Percentiles rank a stretch among this genome's conserved stretches.
These are phyloP conservation scores for Lepidochrysops patricia DNA, from an alignment of 2,888 invertebrate species.

Conservation along the genomic window DNA sequence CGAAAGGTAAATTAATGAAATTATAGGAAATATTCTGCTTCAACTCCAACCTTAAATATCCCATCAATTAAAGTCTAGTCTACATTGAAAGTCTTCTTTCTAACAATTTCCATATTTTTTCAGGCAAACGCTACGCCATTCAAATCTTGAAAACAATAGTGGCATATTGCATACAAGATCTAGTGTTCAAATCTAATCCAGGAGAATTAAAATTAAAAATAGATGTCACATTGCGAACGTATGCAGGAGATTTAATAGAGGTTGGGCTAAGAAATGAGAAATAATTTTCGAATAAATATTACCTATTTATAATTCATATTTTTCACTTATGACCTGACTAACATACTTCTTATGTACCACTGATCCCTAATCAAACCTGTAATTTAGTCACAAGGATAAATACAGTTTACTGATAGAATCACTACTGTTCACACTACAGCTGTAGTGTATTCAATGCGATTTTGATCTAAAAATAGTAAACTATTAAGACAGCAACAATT, in stretches of 20 bases:
- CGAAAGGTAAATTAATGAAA: too few relatives aligned
- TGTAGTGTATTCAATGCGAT: too few relatives aligned
- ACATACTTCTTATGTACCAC: too few relatives aligned
- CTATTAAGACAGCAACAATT: too few relatives aligned
- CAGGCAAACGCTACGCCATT: constrained; percentile 53
- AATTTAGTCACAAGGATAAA: too few relatives aligned
- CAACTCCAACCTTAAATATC: too few relatives aligned
- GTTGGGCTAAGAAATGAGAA: constrained; percentile 27
- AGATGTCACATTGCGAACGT: constrained; percentile 37
- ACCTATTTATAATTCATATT: neutral
- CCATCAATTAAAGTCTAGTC: too few relatives aligned
- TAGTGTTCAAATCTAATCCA: constrained; percentile 37
- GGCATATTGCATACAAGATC: constrained; percentile 38
- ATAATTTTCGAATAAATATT: neutral
- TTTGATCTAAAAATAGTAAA: too few relatives aligned
- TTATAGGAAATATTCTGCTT: too few relatives aligned
- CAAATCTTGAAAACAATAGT: constrained; percentile 43
- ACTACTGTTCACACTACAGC: neutral
- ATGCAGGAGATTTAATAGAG: constrained; percentile 38
- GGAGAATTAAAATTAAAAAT: constrained; percentile 38
- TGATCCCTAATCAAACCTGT: neutral
- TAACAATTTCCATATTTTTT: constrained; percentile 4
- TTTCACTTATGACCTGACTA: neutral
- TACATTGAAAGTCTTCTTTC: too few relatives aligned
- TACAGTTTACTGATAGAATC: too few relatives aligned